These are phyloP conservation scores for Menura novaehollandiae DNA, from an alignment of 2,113 vertebrate genomes.

Conservation along the genomic window DNA sequence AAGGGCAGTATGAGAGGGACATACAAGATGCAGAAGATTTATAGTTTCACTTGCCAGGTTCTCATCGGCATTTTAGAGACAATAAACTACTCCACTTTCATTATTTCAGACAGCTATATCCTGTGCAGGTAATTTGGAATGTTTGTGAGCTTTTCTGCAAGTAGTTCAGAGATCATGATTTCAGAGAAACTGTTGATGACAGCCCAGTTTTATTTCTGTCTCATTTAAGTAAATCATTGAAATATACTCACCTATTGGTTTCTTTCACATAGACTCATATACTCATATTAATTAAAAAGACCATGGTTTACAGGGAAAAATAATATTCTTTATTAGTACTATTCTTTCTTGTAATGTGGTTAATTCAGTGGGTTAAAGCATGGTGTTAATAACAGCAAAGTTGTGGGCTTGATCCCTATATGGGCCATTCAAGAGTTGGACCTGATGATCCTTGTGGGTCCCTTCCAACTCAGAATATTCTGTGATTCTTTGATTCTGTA, in stretches of 20 bases:
- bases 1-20: neutral
- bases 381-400: neutral
- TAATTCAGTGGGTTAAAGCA: neutral
- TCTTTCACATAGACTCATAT: neutral
- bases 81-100: rapidly evolving
- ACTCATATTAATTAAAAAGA: neutral
- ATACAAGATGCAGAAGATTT: neutral
- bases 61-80: neutral
- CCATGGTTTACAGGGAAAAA: neutral
- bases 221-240: neutral
- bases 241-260: neutral
- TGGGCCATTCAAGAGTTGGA: neutral
- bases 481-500: neutral
- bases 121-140: neutral
- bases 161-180: neutral
- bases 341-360: neutral
- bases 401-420: neutral
- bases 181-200: neutral
- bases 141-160: neutral
- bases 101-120: neutral
- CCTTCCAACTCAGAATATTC: neutral
- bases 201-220: neutral
- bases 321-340: neutral
- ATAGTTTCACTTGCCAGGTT: neutral
- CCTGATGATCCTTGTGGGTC: neutral